Base-by-base conservation (phyloP, 2,888 invertebrate species). In the Agapostemon virescens region DNA sequence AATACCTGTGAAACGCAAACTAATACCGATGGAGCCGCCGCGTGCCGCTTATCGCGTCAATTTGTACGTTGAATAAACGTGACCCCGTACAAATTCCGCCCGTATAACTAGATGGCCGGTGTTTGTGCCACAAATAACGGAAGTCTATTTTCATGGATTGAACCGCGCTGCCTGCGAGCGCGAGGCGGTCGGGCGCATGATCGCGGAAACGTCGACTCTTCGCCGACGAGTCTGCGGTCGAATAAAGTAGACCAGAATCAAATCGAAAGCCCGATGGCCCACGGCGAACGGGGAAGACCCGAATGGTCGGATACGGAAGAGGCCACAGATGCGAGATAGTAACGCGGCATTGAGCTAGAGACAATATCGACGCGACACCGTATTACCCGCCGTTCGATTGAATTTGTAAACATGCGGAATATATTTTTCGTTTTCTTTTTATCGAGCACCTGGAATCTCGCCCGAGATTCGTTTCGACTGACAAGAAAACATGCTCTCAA, bases 371-470 rank as follows among this genome's bases (percentile, higher is more conserved):
- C 33, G 23, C 42, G 49, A n/a, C n/a, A 49, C 49, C 49, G 45
- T 89, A 90, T 90, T 90, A 88, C 89, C 81, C 88, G 87, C 84
- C 84, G 82, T 79, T 70, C 86, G 88, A 90, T 90, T 90, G 88
- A 91, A 90, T 90, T 90, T 87, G 84, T 87, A 89, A 90, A 88
- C 86, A 87, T 87, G 87, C 86, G 81, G 84, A 85, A 84, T 69
- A 71, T 82, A n/a, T n/a, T n/a, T n/a, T n/a, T n/a, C n/a, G n/a
- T n/a, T n/a, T n/a, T n/a, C n/a, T n/a, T n/a, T n/a, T n/a, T n/a
- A n/a, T n/a, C n/a, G n/a, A n/a, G n/a, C n/a, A n/a, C n/a, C n/a
- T n/a, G n/a, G n/a, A n/a, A n/a, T n/a, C n/a, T n/a, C n/a, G n/a
- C n/a, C n/a, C n/a, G n/a, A n/a, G n/a, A n/a, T n/a, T n/a, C n/a